phyloP scores from a whole-genome alignment of 2,888 invertebrate genomes.

The Disparrhopalites patrizii region DNA sequence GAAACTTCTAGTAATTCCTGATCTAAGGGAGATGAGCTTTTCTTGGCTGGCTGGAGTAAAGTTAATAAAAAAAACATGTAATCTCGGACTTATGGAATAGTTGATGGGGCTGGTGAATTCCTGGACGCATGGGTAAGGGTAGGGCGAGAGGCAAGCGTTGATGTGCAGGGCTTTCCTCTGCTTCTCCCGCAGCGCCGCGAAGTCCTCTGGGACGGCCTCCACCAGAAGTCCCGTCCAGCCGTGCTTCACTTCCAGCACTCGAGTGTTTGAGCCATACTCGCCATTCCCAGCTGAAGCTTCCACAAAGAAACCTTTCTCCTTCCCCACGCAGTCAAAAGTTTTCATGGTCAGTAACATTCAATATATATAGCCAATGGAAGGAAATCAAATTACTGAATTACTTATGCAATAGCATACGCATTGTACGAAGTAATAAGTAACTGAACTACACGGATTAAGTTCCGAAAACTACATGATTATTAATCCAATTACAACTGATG shows the following conservation, averaged over 20 bases:
- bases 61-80: background rate
- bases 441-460: no score
- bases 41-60: background rate
- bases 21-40: no score
- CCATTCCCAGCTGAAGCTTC: background rate
- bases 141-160: background rate
- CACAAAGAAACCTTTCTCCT: conserved; percentile 5
- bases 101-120: background rate
- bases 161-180: background rate
- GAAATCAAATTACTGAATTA: no score
- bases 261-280: background rate
- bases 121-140: background rate
- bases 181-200: background rate
- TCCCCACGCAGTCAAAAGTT: background rate
- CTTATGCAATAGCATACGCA: no score
- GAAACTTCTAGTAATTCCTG: no score
- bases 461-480: no score
- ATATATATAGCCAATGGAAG: no score
- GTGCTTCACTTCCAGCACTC: background rate
- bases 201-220: background rate
- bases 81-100: background rate
- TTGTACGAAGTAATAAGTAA: no score
- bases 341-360: background rate
- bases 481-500: no score
- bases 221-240: conserved; percentile 3